Conservation (phyloP, 2,113 vertebrate genomes). For the Pygoscelis adeliae region DNA sequence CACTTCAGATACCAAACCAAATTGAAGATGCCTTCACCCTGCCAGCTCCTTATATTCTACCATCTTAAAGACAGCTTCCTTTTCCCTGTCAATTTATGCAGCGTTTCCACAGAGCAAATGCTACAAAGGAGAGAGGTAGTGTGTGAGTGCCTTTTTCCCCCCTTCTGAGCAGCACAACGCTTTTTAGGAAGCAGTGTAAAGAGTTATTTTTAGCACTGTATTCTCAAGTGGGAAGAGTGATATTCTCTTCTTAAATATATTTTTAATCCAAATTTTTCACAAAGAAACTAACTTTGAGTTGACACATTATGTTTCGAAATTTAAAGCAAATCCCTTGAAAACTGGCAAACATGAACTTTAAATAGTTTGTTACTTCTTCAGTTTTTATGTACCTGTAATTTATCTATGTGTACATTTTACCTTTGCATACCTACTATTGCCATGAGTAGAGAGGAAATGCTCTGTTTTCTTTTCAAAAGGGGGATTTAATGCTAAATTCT, state of each 20-base stretch:
- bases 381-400: background rate
- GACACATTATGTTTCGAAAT: background rate
- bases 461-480: background rate
- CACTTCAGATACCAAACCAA: slow-evolving; percentile 67
- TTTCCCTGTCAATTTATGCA: background rate
- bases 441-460: background rate
- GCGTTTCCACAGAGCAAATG: background rate
- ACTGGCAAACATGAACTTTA: background rate
- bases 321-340: background rate
- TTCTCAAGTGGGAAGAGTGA: background rate
- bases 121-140: background rate
- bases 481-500: background rate
- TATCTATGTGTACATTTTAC: background rate
- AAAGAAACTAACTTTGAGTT: background rate
- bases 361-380: background rate
- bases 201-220: background rate
- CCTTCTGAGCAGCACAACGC: background rate
- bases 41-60: slow-evolving; percentile 14
- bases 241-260: background rate
- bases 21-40: slow-evolving; percentile 58
- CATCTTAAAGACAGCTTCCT: slow-evolving; percentile 15
- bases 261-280: background rate
- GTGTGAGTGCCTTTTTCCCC: background rate
- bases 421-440: background rate
- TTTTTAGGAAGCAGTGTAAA: background rate